Evolutionary conservation across 2,888 invertebrate genomes (phyloP).

Genomic region (Bugulina stolonifera): DNA sequence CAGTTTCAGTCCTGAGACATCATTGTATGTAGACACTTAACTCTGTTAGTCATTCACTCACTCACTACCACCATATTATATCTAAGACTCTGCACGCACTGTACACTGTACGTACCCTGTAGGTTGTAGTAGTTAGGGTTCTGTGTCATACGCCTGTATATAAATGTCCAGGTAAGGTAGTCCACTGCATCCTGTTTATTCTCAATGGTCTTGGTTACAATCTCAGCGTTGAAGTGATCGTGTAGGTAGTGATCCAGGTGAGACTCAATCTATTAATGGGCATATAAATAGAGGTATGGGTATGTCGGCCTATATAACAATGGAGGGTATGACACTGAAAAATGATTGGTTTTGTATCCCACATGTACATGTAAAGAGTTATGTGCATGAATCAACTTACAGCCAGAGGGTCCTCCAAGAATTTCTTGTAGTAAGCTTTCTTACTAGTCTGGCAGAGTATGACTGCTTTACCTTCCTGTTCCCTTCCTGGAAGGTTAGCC

Average conservation of each 20-base stretch:
- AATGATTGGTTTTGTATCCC: neutral
- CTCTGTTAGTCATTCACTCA: no score
- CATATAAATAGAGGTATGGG: no score
- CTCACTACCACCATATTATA: no score
- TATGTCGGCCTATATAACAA: no score
- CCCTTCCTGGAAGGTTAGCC: slow-evolving; percentile 85
- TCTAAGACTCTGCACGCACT: no score
- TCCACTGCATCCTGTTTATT: slow-evolving; percentile 99
- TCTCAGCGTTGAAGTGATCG: slow-evolving; percentile 99
- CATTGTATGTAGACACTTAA: no score
- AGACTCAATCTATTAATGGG: slow-evolving; percentile 62
- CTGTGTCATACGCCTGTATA: slow-evolving; percentile 91
- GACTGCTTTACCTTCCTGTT: slow-evolving; percentile 81
- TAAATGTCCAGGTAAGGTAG: slow-evolving; percentile 97
- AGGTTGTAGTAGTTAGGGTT: slow-evolving; percentile 99
- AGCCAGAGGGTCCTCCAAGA: slow-evolving; percentile 91
- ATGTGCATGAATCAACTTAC: no score
- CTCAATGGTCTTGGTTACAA: slow-evolving; percentile 98
- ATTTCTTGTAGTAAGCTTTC: slow-evolving; percentile 97
- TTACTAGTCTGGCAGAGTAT: slow-evolving; percentile 95
- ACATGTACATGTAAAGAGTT: no score
- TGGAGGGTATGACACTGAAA: no score
- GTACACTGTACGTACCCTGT: slow-evolving; percentile 63
- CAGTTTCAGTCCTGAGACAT: no score
- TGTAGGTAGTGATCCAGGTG: slow-evolving; percentile 95